Conservation (phyloP, 2,797 vertebrate species). For the Nyctibius grandis region DNA sequence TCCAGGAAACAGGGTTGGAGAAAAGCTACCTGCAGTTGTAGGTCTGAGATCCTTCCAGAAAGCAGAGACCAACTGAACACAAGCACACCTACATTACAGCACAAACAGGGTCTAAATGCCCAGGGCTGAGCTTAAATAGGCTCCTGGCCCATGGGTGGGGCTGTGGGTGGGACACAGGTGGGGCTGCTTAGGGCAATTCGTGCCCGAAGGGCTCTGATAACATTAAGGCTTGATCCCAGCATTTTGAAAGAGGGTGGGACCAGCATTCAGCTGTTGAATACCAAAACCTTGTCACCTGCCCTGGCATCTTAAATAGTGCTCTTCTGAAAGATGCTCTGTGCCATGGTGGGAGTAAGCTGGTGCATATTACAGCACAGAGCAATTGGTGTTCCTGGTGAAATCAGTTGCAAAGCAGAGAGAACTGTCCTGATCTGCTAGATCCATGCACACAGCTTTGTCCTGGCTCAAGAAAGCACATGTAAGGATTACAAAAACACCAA, state of each 20-base stretch:
- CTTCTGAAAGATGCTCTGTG: neutral
- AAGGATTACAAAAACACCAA: neutral
- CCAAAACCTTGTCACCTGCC: neutral
- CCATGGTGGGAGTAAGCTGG: neutral
- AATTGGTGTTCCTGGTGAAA: neutral
- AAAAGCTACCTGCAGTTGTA: accelerated
- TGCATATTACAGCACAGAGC: neutral
- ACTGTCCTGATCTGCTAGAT: neutral
- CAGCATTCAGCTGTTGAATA: neutral
- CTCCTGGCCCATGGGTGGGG: neutral
- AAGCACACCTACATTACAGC: neutral
- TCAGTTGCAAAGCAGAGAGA: neutral
- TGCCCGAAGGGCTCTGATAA: neutral
- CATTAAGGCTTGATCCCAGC: neutral
- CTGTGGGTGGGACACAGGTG: neutral
- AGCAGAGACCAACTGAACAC: neutral
- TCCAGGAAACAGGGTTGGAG: neutral
- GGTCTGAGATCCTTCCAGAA: neutral
- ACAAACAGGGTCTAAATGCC: accelerated
- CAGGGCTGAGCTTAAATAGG: neutral
- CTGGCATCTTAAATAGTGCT: neutral
- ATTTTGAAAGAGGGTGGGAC: neutral
- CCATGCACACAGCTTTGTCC: neutral
- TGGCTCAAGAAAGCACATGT: neutral
- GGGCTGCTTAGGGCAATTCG: neutral